These are phyloP conservation scores for Sylvia borin DNA, from an alignment of 2,797 vertebrate genomes.

Conservation along the genomic window DNA sequence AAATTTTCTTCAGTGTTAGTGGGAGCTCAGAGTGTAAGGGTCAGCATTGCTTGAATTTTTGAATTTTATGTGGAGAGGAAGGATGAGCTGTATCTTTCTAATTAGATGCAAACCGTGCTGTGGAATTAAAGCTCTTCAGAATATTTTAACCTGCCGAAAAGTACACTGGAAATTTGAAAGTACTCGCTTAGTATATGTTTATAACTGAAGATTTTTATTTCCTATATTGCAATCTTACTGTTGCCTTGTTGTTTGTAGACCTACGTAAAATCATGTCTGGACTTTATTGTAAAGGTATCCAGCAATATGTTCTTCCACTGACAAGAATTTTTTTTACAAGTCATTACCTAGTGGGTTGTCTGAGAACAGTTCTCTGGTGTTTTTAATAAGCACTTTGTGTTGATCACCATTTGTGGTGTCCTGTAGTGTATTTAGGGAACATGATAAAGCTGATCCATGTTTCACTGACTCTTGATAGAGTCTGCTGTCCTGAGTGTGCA, in stretches of 20 bases:
- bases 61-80: not conserved
- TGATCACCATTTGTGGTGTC: not conserved
- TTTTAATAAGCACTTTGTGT: not conserved
- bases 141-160: not conserved
- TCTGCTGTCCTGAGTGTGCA: not conserved
- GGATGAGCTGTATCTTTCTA: not conserved
- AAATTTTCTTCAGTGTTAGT: not conserved
- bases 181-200: not conserved
- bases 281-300: not conserved
- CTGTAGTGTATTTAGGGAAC: not conserved
- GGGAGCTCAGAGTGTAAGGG: not conserved
- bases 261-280: not conserved
- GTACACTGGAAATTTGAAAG: not conserved
- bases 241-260: not conserved
- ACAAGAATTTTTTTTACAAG: not conserved
- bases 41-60: not conserved
- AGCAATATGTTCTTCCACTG: not conserved
- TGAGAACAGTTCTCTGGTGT: not conserved
- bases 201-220: not conserved
- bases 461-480: not conserved
- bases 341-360: not conserved
- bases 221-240: accelerated
- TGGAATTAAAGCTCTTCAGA: not conserved
- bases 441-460: not conserved
- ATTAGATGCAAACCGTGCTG: accelerated